These are phyloP conservation scores for Potamilus streckersoni DNA, from an alignment of 1,140 invertebrate genomes.

Conservation along the genomic window DNA sequence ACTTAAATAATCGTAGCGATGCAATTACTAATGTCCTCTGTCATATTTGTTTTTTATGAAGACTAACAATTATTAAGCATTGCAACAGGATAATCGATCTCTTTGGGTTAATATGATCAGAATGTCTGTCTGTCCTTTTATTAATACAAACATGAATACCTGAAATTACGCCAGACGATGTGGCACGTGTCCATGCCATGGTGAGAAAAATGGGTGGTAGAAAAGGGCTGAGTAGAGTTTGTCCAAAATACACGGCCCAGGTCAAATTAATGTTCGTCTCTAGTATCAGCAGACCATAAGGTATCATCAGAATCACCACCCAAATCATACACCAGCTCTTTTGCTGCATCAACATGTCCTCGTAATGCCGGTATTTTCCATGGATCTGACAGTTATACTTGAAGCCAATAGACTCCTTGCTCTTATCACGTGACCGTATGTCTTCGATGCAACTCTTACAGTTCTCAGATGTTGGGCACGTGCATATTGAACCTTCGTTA, in stretches of 20 bases:
- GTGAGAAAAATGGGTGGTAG: conserved; percentile 46
- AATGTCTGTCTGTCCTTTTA: too few relatives aligned
- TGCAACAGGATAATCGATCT: too few relatives aligned
- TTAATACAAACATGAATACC: conserved; percentile 12
- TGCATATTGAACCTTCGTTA: neutral
- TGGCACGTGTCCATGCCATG: conserved; percentile 43
- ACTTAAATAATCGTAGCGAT: too few relatives aligned
- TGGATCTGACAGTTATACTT: conserved; percentile 12
- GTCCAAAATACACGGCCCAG: conserved; percentile 10
- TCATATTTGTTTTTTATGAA: too few relatives aligned
- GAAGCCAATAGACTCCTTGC: neutral
- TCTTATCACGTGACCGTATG: neutral
- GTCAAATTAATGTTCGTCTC: conserved; percentile 23
- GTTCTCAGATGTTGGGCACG: conserved; percentile 12
- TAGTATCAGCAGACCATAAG: conserved; percentile 18
- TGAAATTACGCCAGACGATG: conserved; percentile 38
- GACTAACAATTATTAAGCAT: too few relatives aligned
- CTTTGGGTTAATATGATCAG: too few relatives aligned
- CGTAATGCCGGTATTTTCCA: conserved; percentile 24
- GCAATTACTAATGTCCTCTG: too few relatives aligned
- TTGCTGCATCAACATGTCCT: conserved; percentile 19
- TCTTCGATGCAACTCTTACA: conserved; percentile 16
- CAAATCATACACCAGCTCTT: conserved; percentile 28
- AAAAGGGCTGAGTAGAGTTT: conserved; percentile 18
- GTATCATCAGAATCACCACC: conserved; percentile 16